These are phyloP conservation scores for Cristatella mucedo DNA, from an alignment of 2,888 invertebrate species.

Conservation along the genomic window DNA sequence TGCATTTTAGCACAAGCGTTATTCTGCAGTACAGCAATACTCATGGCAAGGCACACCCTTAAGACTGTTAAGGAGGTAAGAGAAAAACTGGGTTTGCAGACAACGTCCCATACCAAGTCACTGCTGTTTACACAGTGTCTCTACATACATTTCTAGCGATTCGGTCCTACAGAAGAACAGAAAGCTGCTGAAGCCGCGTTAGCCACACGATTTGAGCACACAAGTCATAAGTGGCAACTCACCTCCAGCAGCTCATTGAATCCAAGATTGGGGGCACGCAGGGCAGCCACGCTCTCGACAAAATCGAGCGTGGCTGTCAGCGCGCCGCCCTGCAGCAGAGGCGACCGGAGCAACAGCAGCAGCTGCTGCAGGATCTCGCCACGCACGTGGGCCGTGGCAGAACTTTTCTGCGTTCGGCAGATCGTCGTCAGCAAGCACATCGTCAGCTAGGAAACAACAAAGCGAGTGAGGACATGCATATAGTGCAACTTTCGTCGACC, in stretches of 20 bases:
- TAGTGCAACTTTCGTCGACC: too few relatives aligned
- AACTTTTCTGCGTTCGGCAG: conserved; percentile 24
- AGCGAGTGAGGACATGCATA: too few relatives aligned
- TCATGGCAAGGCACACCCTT: too few relatives aligned
- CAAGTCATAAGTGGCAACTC: too few relatives aligned
- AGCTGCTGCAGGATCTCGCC: conserved; percentile 45
- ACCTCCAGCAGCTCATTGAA: conserved; percentile 59
- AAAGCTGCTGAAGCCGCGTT: too few relatives aligned
- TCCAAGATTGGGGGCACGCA: conserved; percentile 49
- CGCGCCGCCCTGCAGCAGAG: conserved; percentile 79
- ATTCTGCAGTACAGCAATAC: too few relatives aligned
- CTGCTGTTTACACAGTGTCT: too few relatives aligned
- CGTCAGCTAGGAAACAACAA: conserved; percentile 24
- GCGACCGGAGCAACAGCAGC: conserved; percentile 68
- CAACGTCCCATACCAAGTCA: background rate
- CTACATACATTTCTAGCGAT: too few relatives aligned
- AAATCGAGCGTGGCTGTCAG: conserved; percentile 76
- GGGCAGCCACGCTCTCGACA: conserved; percentile 73
- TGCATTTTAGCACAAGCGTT: too few relatives aligned
- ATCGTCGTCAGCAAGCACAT: conserved; percentile 33
- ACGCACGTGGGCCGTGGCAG: conserved; percentile 24
- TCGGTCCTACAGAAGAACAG: too few relatives aligned
- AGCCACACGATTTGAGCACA: too few relatives aligned
- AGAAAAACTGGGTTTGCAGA: background rate
- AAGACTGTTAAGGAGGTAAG: too few relatives aligned